Base-by-base conservation (phyloP, 2,113 vertebrate genomes). In the Mesoclemmys tuberculata region DNA sequence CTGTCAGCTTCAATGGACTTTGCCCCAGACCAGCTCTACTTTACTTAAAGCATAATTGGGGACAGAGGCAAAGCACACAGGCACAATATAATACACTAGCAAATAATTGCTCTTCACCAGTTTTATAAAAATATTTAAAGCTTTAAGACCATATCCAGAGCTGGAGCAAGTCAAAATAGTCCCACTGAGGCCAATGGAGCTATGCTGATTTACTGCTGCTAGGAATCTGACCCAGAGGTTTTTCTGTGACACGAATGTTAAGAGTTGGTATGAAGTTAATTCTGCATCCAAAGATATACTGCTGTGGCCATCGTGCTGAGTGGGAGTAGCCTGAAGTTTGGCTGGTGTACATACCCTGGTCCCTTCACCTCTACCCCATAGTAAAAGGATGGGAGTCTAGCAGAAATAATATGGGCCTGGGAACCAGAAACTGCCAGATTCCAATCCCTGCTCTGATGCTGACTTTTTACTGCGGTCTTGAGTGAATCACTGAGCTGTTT, bases 341-440 rank as follows among this genome's bases (percentile, higher is more conserved):
- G 21, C 51, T 18, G 29, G 3, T 54, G 31, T 2, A 6, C 0
- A 38, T 2, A 29, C 11, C 27, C 56, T 58, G 13, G 14, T 75
- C 12, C 61, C 44, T 22, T 80, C 27, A 3, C 38, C 35, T 16
- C 26, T 46, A 16, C 31, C 24, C 35, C 0, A 0, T 2, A 24
- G 26, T 49, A 19, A 35, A n/a, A 68, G 8, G n/a, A n/a, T 19
- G 19, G 35, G 64, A 35, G 18, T 4, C 18, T 21, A 21, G 16
- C 13, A 24, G 6, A 55, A 10, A 12, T 10, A 4, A 1, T 7
- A 31, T 0, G 41, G 7, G 18, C 4, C 35, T n/a, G 22, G 44
- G 64, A 8, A 46, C 44, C 27, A 78, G 13, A 68, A 68, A 68
- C 35, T 12, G 26, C 27, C 27, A 12, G 38, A 24, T 7, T 7